A percentile compares a stretch with the other conserved stretches of the same genome.
These are phyloP conservation scores for Platyura marginata DNA, from an alignment of 1,140 invertebrate species.

Conservation along the genomic window DNA sequence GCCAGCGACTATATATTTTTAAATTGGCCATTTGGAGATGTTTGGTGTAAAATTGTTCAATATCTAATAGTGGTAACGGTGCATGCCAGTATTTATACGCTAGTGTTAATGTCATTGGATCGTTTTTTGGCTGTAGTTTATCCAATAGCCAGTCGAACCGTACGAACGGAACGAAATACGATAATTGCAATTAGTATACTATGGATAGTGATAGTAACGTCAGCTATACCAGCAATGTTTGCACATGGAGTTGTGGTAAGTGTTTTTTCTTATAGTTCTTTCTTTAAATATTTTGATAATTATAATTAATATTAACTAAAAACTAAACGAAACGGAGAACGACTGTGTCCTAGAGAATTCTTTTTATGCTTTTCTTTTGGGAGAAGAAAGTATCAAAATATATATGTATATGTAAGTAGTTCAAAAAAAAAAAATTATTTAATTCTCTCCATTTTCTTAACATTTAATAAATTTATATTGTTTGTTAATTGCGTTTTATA, in stretches of 20 bases:
- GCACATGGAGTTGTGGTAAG: conserved; percentile 47
- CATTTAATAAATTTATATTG: too few species aligned
- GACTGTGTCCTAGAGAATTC: background rate
- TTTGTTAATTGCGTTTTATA: too few species aligned
- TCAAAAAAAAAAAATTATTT: too few species aligned
- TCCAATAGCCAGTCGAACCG: conserved; percentile 64
- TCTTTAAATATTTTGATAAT: background rate
- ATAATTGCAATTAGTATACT: conserved; percentile 49
- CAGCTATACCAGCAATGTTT: conserved; percentile 53
- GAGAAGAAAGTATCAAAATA: background rate
- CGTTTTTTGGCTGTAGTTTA: conserved; percentile 88
- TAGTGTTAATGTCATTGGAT: conserved; percentile 93
- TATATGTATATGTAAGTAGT: too few species aligned
- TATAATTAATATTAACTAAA: background rate
- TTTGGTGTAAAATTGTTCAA: conserved; percentile 74
- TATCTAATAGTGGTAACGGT: conserved; percentile 71
- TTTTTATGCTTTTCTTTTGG: background rate
- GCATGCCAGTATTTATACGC: conserved; percentile 82
- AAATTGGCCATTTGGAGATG: conserved; percentile 75
- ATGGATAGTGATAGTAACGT: conserved; percentile 62
- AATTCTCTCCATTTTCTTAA: too few species aligned
- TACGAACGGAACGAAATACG: conserved; percentile 72
- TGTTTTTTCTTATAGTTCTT: too few species aligned
- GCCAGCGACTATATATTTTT: conserved; percentile 64
- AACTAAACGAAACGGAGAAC: background rate